phyloP scores from a whole-genome alignment of 2,797 vertebrate genomes.

The Echiichthys vipera region DNA sequence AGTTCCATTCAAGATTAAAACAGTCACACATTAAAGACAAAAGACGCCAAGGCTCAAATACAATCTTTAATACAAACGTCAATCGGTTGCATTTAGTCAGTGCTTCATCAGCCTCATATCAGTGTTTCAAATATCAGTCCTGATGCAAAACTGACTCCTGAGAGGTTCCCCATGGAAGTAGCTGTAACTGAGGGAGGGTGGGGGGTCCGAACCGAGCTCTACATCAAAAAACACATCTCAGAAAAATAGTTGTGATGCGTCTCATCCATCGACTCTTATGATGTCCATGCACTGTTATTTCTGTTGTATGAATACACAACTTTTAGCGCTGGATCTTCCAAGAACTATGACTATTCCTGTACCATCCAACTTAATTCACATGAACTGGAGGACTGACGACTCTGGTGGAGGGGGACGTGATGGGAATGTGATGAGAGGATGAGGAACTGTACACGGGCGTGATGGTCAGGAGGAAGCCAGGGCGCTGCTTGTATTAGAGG shows the following conservation, averaged over 20 bases:
- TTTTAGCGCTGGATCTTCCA: not conserved
- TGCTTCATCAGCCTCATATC: not conserved
- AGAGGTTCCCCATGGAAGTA: not conserved
- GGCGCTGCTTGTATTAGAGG: not conserved
- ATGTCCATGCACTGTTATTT: not conserved
- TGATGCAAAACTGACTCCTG: not conserved
- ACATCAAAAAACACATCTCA: too few relatives aligned
- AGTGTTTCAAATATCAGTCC: not conserved
- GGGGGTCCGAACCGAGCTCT: not conserved
- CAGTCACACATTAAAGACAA: not conserved
- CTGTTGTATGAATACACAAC: not conserved
- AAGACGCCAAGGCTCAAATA: not conserved
- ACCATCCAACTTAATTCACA: not conserved
- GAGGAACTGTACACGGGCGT: not conserved
- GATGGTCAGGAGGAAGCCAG: not conserved
- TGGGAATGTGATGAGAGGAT: not conserved
- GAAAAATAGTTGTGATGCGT: too few relatives aligned
- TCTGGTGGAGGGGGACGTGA: not conserved
- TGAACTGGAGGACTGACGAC: not conserved
- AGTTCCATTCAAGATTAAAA: not conserved
- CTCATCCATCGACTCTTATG: too few relatives aligned
- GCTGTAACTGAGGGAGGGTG: not conserved
- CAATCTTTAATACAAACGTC: slow-evolving; percentile 36
- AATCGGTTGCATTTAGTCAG: slow-evolving; percentile 1
- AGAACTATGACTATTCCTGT: not conserved